Evolutionary conservation across 2,888 invertebrate genomes (phyloP).

Genomic region (Synanthedon tipuliformis): DNA sequence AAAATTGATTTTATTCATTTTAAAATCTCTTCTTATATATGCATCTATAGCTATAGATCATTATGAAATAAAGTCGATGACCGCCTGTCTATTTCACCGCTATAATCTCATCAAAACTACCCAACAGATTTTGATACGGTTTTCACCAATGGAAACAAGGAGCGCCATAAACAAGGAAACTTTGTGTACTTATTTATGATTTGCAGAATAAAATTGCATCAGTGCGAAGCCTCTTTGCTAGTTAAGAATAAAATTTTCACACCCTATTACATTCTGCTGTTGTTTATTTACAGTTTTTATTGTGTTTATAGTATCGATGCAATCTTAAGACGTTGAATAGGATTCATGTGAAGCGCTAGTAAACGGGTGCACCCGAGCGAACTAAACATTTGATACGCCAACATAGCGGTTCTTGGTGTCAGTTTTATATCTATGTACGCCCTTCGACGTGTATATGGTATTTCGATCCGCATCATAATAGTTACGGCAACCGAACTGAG

Average conservation of each 20-base stretch:
- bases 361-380: conserved; percentile 63
- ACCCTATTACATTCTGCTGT: neutral
- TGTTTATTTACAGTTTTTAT: neutral
- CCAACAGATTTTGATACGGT: no score
- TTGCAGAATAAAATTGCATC: no score
- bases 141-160: no score
- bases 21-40: no score
- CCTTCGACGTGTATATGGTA: conserved; percentile 28
- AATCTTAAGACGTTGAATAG: conserved; percentile 43
- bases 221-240: no score
- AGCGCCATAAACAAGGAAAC: no score
- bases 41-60: no score
- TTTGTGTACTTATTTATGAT: no score
- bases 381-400: conserved; percentile 59
- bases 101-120: no score
- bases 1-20: no score
- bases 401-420: conserved; percentile 53
- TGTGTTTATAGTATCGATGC: conserved; percentile 22
- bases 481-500: conserved; percentile 24
- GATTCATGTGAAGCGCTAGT: conserved; percentile 60
- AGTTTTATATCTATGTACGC: conserved; percentile 38
- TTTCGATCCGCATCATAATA: conserved; percentile 25
- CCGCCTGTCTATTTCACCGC: no score
- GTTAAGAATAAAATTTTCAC: neutral
- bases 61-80: no score